Conservation (phyloP, 2,888 invertebrate species). For the Cosmopolites sordidus region DNA sequence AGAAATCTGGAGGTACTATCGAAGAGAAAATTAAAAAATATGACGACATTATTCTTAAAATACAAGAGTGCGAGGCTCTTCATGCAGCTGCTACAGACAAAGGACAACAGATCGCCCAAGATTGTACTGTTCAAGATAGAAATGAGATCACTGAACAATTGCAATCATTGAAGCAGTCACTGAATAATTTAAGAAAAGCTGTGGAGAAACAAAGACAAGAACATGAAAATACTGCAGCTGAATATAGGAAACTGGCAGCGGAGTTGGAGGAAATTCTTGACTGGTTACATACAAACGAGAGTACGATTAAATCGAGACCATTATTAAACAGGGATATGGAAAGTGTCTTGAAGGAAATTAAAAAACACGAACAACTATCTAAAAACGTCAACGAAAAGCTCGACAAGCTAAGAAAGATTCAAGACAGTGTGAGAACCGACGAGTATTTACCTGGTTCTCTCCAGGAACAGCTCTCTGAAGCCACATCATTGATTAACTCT, state of each 20-base stretch:
- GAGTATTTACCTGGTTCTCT: conserved; percentile 76
- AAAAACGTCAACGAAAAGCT: conserved; percentile 67
- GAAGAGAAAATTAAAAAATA: conserved; percentile 86
- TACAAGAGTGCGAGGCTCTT: conserved; percentile 86
- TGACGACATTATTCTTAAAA: conserved; percentile 78
- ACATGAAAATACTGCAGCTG: conserved; percentile 82
- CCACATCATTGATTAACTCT: conserved; percentile 70
- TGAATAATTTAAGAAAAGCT: conserved; percentile 70
- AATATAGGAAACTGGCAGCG: conserved; percentile 77
- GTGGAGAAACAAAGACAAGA: conserved; percentile 85
- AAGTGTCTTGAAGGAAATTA: conserved; percentile 77
- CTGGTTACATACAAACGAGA: conserved; percentile 79
- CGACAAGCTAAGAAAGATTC: conserved; percentile 58
- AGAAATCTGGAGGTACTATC: conserved; percentile 74
- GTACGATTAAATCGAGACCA: conserved; percentile 76
- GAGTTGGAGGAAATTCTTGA: conserved; percentile 81
- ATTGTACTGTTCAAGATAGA: conserved; percentile 81
- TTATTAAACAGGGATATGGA: conserved; percentile 71
- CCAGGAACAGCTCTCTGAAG: conserved; percentile 80
- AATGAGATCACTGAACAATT: conserved; percentile 84
- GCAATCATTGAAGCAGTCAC: conserved; percentile 79
- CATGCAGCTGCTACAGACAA: conserved; percentile 85
- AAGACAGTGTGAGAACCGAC: conserved; percentile 68
- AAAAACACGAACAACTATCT: conserved; percentile 67
- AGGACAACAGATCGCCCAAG: conserved; percentile 87